Evolutionary conservation across 2,797 vertebrate genomes (phyloP).

Genomic region (Galagoides demidoff): DNA sequence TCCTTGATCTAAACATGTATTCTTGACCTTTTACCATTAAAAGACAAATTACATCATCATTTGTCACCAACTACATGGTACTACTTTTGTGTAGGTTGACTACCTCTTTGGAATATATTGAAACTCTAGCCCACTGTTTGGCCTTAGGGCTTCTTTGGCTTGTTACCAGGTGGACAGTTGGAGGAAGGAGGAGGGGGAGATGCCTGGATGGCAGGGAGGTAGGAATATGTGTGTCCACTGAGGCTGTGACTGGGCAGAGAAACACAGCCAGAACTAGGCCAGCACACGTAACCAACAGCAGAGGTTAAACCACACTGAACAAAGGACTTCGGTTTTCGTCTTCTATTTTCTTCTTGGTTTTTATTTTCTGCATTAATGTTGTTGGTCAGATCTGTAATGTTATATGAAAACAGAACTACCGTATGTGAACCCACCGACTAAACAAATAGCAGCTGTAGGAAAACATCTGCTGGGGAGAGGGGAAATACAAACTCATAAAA

Average conservation of each 20-base stretch:
- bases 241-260: neutral
- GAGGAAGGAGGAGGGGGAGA: neutral
- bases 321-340: neutral
- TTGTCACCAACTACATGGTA: neutral
- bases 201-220: neutral
- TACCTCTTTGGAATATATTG: neutral
- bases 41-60: neutral
- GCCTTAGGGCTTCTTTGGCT: neutral
- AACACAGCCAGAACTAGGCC: neutral
- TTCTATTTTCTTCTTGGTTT: neutral
- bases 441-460: conserved; percentile 76
- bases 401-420: conserved; percentile 63
- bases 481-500: conserved; percentile 78
- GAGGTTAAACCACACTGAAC: neutral
- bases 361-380: neutral
- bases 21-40: conserved; percentile 14
- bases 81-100: neutral
- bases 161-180: conserved; percentile 18
- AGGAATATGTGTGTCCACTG: neutral
- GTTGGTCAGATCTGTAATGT: conserved; percentile 45
- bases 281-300: neutral
- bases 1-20: neutral
- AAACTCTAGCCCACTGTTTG: neutral
- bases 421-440: conserved; percentile 63
- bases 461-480: conserved; percentile 74